Conservation (phyloP, 2,797 vertebrate genomes). For the Chrosomus eos region DNA sequence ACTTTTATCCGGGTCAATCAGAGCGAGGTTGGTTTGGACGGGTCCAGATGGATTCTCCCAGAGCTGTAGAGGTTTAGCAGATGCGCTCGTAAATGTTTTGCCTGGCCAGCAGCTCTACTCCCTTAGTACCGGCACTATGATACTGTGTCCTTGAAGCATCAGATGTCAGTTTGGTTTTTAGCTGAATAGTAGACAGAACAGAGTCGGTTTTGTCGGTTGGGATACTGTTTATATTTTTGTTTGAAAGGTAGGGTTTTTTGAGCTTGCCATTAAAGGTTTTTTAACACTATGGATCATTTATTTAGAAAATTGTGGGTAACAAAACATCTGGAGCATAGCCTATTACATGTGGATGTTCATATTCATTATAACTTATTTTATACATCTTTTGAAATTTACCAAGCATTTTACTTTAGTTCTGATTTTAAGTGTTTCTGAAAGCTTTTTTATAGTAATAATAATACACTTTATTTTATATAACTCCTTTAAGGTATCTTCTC, state of each 20-base stretch:
- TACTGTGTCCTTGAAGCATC: slow-evolving; percentile 27
- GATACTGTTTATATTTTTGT: neutral
- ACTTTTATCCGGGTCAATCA: slow-evolving; percentile 18
- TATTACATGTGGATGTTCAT: neutral
- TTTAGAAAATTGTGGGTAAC: neutral
- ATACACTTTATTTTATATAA: no score
- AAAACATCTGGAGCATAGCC: neutral
- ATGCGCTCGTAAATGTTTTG: slow-evolving; percentile 38
- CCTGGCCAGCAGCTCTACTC: slow-evolving; percentile 28
- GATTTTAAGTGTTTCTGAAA: neutral
- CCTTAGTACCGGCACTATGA: neutral
- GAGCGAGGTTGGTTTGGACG: neutral
- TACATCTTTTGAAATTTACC: neutral
- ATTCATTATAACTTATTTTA: neutral
- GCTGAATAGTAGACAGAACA: neutral
- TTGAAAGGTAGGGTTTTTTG: neutral
- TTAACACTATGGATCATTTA: neutral
- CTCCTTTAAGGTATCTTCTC: no score
- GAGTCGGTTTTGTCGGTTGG: neutral
- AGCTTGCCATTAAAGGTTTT: neutral
- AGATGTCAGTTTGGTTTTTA: slow-evolving; percentile 10
- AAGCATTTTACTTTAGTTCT: neutral
- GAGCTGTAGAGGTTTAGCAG: slow-evolving; percentile 35
- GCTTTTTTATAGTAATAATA: no score
- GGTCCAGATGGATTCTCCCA: slow-evolving; percentile 31